A percentile compares a stretch with the other conserved stretches of the same genome.
phyloP scores from a whole-genome alignment of 1,140 invertebrate species.

The Vanessa atalanta region DNA sequence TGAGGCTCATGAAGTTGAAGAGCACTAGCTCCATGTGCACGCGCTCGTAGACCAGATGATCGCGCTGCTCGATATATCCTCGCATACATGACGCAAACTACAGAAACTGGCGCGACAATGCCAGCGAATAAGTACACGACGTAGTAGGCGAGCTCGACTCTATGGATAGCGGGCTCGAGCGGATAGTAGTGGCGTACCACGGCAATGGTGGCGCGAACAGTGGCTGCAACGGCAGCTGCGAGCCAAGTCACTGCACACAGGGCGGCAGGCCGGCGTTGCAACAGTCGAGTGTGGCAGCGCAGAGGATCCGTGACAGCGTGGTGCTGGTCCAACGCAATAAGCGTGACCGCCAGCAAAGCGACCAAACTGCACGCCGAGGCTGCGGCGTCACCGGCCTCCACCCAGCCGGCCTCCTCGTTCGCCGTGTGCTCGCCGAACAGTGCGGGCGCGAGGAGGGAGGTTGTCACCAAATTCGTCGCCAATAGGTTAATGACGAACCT shows the following conservation, averaged over 20 bases:
- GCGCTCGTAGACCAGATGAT: constrained; percentile 67
- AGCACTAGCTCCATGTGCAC: constrained; percentile 69
- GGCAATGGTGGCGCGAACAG: constrained; percentile 66
- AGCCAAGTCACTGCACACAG: constrained; percentile 87
- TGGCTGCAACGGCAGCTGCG: constrained; percentile 81
- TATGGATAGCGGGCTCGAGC: constrained; percentile 49
- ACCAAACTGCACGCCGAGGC: constrained; percentile 69
- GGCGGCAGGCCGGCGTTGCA: constrained; percentile 85
- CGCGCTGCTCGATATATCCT: constrained; percentile 75
- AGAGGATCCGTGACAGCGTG: constrained; percentile 93
- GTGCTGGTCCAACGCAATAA: constrained; percentile 93
- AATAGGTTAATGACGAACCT: constrained; percentile 80
- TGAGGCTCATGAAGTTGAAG: constrained; percentile 69
- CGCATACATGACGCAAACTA: constrained; percentile 75
- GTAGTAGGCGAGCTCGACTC: constrained; percentile 66
- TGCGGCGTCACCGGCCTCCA: constrained; percentile 67
- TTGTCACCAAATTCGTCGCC: constrained; percentile 77
- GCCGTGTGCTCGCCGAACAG: constrained; percentile 71
- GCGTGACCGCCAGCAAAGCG: constrained; percentile 84
- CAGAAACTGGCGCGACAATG: constrained; percentile 57
- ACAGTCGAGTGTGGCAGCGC: constrained; percentile 89
- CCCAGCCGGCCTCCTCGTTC: constrained; percentile 52
- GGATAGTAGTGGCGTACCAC: constrained; percentile 56
- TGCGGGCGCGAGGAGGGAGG: constrained; percentile 73
- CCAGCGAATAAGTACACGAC: constrained; percentile 67